These are phyloP conservation scores for Mionectes olivaceus DNA, from an alignment of 2,797 vertebrate species.

Conservation along the genomic window DNA sequence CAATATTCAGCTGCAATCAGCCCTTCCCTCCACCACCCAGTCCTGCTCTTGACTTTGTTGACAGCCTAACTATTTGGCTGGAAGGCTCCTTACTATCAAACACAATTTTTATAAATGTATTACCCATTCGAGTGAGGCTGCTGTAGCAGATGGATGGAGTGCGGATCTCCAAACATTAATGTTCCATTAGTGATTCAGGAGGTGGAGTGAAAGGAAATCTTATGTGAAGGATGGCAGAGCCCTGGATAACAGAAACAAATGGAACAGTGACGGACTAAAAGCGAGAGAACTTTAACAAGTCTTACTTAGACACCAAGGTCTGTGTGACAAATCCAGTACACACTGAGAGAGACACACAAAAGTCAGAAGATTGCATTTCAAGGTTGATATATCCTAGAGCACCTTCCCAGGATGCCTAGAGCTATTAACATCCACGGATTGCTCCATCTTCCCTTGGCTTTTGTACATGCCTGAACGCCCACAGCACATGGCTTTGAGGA, in stretches of 20 bases:
- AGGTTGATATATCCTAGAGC: constrained; percentile 63
- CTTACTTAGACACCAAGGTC: constrained; percentile 76
- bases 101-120: constrained; percentile 63
- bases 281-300: constrained; percentile 74
- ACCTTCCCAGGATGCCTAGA: constrained; percentile 72
- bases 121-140: constrained; percentile 76
- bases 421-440: constrained; percentile 74
- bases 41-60: constrained; percentile 51
- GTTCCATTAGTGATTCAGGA: constrained; percentile 71
- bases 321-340: constrained; percentile 73
- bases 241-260: constrained; percentile 76
- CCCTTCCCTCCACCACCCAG: constrained; percentile 39
- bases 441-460: constrained; percentile 76
- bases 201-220: constrained; percentile 69
- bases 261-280: constrained; percentile 75
- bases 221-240: constrained; percentile 70
- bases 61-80: constrained; percentile 71
- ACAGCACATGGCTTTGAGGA: constrained; percentile 78
- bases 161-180: constrained; percentile 56
- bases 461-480: constrained; percentile 69
- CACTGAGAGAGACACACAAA: constrained; percentile 63
- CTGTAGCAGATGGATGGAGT: constrained; percentile 67
- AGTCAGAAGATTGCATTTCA: constrained; percentile 73
- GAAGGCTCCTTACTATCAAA: constrained; percentile 73
- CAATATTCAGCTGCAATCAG: constrained; percentile 56